A percentile compares a stretch with the other conserved stretches of the same genome.
Conservation (phyloP, 2,797 vertebrate species). For the Bufotes viridis region DNA sequence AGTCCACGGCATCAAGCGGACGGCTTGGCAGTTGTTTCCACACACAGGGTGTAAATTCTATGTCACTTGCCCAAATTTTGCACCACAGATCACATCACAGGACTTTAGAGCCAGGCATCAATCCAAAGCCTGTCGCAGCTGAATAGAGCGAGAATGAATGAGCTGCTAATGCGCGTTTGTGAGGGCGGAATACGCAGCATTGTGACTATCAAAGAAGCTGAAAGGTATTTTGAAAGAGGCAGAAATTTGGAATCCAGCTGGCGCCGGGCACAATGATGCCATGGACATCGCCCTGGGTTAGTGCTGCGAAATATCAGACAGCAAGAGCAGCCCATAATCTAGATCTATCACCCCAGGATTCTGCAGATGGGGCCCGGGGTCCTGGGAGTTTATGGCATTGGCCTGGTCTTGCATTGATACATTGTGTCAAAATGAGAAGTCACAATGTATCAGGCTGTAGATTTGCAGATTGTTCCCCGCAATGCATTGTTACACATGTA, state of each 20-base stretch:
- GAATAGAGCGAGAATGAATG: constrained; percentile 38
- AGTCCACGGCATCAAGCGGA: not conserved
- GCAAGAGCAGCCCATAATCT: not conserved
- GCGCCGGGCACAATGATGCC: not conserved
- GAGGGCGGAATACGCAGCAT: not conserved
- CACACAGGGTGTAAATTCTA: not conserved
- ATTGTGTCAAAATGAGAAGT: not conserved
- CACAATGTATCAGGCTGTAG: not conserved
- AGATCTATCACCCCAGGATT: too few relatives aligned
- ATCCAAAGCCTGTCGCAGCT: constrained; percentile 4
- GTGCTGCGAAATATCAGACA: not conserved
- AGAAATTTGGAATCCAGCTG: constrained; percentile 16
- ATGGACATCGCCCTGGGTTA: constrained; percentile 1
- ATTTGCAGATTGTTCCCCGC: not conserved
- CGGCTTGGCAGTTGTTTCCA: not conserved
- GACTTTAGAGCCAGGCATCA: not conserved
- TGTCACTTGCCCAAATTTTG: constrained; percentile 16
- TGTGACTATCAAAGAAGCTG: constrained; percentile 17
- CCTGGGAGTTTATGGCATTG: not conserved
- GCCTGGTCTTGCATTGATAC: not conserved
- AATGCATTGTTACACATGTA: not conserved
- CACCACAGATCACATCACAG: not conserved
- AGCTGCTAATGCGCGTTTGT: constrained; percentile 27
- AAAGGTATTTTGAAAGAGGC: constrained; percentile 35
- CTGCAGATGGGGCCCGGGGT: too few relatives aligned